Evolutionary conservation across 2,888 invertebrate genomes (phyloP), one percentile per base, ranked within the genome.

Genomic region (Eucera pruinosa): DNA sequence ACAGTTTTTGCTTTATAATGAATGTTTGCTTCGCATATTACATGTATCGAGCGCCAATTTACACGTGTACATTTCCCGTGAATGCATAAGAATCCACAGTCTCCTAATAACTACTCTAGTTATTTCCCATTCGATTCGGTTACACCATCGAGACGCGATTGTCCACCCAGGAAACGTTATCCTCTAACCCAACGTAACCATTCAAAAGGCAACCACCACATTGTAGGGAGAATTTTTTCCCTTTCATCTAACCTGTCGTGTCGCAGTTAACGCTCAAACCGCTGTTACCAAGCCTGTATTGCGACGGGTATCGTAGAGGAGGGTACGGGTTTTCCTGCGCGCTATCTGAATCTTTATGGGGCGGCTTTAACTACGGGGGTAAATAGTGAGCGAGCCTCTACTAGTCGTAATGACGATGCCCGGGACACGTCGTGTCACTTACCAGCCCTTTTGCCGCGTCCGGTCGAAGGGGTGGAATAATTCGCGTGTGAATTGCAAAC

Each of bases 271-370:
- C 69, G 75, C 69, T 69, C 78, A 66, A n/a, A 82, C 77, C 84
- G 77, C 69, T 30, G 80, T 80, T 58, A 54, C 68, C 78, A 48
- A 61, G 71, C 41, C 45, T 20, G 9, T n/a, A 45, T 39, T 18
- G 62, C 52, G 30, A 68, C 33, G 71, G 77, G 60, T 47, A 68
- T 61, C 75, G 69, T 66, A 54, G 45, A 58, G 43, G 50, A 72
- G 78, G 78, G 79, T 69, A 61, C 60, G 78, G 80, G 69, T 78
- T 83, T 86, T 83, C 81, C 79, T 39, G 71, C 82, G 18, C 61
- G 81, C 84, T 88, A 89, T 89, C 88, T 86, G 81, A 78, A 89
- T 89, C 89, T 89, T 89, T 89, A 89, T 86, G 86, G 83, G 85
- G 77, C 78, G 55, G 86, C 78, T 84, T 85, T 83, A 87, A 86